Conservation (phyloP, 2,797 vertebrate genomes). For the Pantherophis vulpinus region DNA sequence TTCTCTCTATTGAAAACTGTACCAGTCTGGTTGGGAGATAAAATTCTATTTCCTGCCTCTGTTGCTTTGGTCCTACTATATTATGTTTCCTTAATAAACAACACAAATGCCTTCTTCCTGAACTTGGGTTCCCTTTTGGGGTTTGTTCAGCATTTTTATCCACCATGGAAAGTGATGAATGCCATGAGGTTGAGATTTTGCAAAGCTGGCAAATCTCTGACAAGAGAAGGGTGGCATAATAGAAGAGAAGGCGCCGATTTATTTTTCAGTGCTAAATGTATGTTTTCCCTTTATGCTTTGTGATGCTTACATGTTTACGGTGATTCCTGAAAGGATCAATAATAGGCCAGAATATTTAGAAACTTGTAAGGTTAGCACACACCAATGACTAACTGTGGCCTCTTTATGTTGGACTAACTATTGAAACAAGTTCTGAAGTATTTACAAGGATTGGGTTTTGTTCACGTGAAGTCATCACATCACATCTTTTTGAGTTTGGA, state of each 20-base stretch:
- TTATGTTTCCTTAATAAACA: constrained; percentile 19
- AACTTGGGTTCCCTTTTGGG: constrained; percentile 45
- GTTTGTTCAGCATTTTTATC: constrained; percentile 54
- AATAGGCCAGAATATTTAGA: background rate
- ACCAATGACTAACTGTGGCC: background rate
- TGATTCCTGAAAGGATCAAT: background rate
- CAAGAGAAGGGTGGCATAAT: rapidly evolving
- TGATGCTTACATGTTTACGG: background rate
- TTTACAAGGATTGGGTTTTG: background rate
- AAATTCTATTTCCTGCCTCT: background rate
- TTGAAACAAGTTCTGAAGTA: background rate
- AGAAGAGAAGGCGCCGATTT: background rate
- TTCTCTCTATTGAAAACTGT: background rate
- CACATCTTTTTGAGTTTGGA: background rate
- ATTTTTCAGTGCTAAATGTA: background rate
- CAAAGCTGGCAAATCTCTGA: background rate
- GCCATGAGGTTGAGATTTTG: constrained; percentile 28
- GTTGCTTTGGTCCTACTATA: constrained; percentile 6
- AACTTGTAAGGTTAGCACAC: background rate
- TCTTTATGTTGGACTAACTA: background rate
- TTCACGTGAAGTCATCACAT: background rate
- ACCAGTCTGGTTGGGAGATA: constrained; percentile 9
- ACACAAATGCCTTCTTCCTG: constrained; percentile 29
- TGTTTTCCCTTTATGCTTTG: background rate
- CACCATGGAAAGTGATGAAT: constrained; percentile 30